Percentiles rank a stretch among this genome's conserved stretches.
Conservation (phyloP, 2,113 vertebrate species). For the Passer montanus region DNA sequence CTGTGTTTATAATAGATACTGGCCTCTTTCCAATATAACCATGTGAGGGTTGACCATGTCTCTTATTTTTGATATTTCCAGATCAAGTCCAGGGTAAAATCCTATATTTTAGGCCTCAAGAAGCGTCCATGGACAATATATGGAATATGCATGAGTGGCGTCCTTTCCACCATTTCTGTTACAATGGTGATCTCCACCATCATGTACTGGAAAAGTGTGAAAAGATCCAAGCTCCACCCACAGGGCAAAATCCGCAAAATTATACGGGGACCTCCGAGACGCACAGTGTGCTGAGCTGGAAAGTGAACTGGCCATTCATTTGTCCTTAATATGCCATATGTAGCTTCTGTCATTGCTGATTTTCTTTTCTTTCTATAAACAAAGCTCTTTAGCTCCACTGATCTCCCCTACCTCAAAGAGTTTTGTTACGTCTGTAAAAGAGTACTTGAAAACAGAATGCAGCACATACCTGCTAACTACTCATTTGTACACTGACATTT, state of each 20-base stretch:
- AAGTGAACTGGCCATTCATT: slow-evolving; percentile 61
- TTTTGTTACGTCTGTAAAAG: slow-evolving; percentile 88
- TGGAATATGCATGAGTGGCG: slow-evolving; percentile 83
- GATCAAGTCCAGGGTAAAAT: slow-evolving; percentile 86
- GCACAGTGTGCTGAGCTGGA: slow-evolving; percentile 60
- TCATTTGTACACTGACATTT: not conserved
- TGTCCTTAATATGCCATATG: slow-evolving; percentile 68
- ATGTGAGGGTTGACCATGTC: slow-evolving; percentile 25
- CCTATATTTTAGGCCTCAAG: slow-evolving; percentile 88
- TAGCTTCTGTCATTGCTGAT: not conserved
- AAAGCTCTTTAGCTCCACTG: slow-evolving; percentile 33
- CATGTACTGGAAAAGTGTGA: slow-evolving; percentile 85
- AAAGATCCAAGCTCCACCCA: slow-evolving; percentile 84
- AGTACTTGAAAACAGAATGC: slow-evolving; percentile 83
- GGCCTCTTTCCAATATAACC: not conserved
- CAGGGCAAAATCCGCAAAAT: slow-evolving; percentile 87
- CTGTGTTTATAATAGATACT: not conserved
- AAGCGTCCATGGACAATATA: slow-evolving; percentile 85
- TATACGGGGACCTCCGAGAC: slow-evolving; percentile 76
- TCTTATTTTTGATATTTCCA: slow-evolving; percentile 82
- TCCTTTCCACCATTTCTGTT: slow-evolving; percentile 79
- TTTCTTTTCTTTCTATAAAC: slow-evolving; percentile 9
- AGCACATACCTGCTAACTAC: not conserved
- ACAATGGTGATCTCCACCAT: slow-evolving; percentile 86
- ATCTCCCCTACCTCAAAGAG: slow-evolving; percentile 52